Percentiles rank a stretch among this genome's conserved stretches.
Evolutionary conservation across 2,888 invertebrate genomes (phyloP).

Genomic region (Sesamia inferens): DNA sequence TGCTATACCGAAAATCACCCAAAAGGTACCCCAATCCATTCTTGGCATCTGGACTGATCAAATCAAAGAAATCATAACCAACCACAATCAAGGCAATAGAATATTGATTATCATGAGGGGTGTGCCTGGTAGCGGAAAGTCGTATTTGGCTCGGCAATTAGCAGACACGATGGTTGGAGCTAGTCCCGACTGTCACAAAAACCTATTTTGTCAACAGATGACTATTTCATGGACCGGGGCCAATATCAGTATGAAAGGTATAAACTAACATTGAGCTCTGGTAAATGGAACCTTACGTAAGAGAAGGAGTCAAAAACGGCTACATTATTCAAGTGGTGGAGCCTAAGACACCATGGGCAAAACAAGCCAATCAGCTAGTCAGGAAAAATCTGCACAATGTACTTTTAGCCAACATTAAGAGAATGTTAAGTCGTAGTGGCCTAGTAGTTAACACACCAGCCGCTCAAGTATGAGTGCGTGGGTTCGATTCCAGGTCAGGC

Average conservation of each 20-base stretch:
- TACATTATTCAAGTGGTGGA: too few relatives aligned
- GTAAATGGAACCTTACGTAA: constrained; percentile 98
- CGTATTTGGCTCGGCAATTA: constrained; percentile 91
- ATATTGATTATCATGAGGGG: constrained; percentile 95
- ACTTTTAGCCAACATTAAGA: too few relatives aligned
- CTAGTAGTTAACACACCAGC: too few relatives aligned
- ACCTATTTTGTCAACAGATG: constrained; percentile 80
- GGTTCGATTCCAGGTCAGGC: too few relatives aligned
- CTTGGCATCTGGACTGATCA: constrained; percentile 72
- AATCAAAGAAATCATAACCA: constrained; percentile 70
- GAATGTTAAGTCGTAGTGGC: too few relatives aligned
- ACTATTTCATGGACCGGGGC: constrained; percentile 76
- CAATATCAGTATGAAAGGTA: constrained; percentile 72
- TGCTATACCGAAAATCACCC: constrained; percentile 50
- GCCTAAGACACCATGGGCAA: too few relatives aligned
- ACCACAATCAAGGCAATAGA: constrained; percentile 88
- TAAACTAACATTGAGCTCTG: constrained; percentile 92
- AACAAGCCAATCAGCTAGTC: too few relatives aligned
- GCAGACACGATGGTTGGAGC: constrained; percentile 76
- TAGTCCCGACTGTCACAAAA: constrained; percentile 59
- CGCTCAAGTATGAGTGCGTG: too few relatives aligned
- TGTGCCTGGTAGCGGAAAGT: constrained; percentile 95
- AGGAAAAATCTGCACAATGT: too few relatives aligned
- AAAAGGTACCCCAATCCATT: constrained; percentile 37
- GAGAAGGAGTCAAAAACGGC: too few relatives aligned